Evolutionary conservation across 2,888 invertebrate genomes (phyloP), one percentile per base, ranked within the genome.

Genomic region (Aspidiotus rigidus): DNA sequence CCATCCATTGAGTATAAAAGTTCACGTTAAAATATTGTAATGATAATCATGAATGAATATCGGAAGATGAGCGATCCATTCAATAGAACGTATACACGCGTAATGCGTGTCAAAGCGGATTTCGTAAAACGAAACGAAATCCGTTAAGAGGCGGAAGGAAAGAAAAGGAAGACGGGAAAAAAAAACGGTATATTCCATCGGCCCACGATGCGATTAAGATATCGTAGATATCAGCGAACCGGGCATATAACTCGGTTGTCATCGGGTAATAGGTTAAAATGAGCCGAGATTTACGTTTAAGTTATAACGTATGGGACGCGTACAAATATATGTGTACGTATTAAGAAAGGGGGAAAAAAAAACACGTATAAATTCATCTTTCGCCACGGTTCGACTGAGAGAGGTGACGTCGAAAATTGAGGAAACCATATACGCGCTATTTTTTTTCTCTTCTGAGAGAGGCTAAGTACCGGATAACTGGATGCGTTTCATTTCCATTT

Each of bases 81-180:
- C 28, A 28, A 28, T 28, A 28, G 28, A 28, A 28, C 28, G 28
- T 28, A 28, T 28, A 28, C 28, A 5, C 28, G 28, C 28, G 28
- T 28, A 28, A 28, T 28, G 28, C 28, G 28, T 28, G 28, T 28
- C 28, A 28, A 28, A 28, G 28, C 28, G 28, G 28, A 28, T 28
- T 28, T 28, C 28, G 28, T 28, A 28, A 28, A 28, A 28, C 28
- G 28, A 28, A 28, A 28, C 59, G 15, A 17, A 13, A 17, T 59
- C 16, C 13, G 28, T 13, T 59, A 3, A 16, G 28, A 13, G 28
- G 16, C 13, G 16, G 13, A 59, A 59, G 42, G 40, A 57, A 57
- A 56, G n/a, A 64, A 17, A 55, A 64, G 56, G 56, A 64, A 55
- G 56, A 57, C 15, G 41, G 10, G 15, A 42, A 15, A 57, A 57